Conservation (phyloP, 2,888 invertebrate genomes). For the Trissolcus brochymenae region DNA sequence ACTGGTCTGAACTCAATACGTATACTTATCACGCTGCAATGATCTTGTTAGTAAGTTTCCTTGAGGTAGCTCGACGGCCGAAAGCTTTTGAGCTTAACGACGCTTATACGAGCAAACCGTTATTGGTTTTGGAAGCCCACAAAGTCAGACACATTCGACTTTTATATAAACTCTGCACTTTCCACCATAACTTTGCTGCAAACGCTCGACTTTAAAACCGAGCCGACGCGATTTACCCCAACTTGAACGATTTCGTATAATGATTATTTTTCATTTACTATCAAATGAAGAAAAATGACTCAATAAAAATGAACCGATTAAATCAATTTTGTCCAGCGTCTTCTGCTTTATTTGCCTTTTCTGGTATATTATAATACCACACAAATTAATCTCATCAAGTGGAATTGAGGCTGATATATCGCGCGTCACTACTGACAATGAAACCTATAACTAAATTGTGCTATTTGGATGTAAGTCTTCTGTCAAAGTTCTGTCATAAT, state of each 20-base stretch:
- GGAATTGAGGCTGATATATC: constrained; percentile 27
- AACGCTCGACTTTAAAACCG: constrained; percentile 22
- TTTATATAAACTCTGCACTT: constrained; percentile 57
- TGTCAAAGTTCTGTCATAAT: constrained; percentile 30
- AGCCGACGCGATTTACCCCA: constrained; percentile 29
- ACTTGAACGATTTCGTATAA: constrained; percentile 32
- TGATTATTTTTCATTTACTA: constrained; percentile 23
- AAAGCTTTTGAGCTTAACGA: constrained; percentile 60
- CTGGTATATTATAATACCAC: no score
- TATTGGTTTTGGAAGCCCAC: constrained; percentile 62
- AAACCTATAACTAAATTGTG: constrained; percentile 38
- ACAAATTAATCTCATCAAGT: background rate
- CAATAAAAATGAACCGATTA: no score
- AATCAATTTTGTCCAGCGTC: no score
- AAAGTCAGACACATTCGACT: constrained; percentile 56
- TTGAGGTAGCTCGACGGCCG: constrained; percentile 55
- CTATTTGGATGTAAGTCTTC: constrained; percentile 39
- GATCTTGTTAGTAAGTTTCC: constrained; percentile 62
- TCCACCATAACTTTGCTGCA: constrained; percentile 49
- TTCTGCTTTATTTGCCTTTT: no score
- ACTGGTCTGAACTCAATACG: constrained; percentile 60
- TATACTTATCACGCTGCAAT: constrained; percentile 62
- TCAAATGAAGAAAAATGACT: background rate
- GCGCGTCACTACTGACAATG: constrained; percentile 21
- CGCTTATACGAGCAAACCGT: constrained; percentile 60